These are phyloP conservation scores for Drosophila fulvimacula DNA, from an alignment of 2,888 invertebrate genomes.

Conservation along the genomic window DNA sequence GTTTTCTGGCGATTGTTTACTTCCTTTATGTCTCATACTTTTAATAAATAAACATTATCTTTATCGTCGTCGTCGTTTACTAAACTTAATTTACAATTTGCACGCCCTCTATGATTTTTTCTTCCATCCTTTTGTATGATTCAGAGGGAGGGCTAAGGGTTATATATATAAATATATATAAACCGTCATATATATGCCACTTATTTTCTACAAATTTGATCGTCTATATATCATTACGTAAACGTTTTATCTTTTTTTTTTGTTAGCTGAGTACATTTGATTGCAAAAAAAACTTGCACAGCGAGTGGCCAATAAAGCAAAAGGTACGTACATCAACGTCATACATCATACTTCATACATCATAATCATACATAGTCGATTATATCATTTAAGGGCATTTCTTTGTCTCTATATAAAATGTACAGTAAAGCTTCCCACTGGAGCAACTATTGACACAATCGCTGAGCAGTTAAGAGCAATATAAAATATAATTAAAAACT, in stretches of 20 bases:
- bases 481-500: constrained; percentile 27
- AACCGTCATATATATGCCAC: constrained; percentile 39
- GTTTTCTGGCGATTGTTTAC: constrained; percentile 40
- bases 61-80: constrained; percentile 47
- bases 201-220: constrained; percentile 73
- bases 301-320: constrained; percentile 49
- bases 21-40: constrained; percentile 18
- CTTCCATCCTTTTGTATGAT: constrained; percentile 19
- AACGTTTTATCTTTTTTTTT: constrained; percentile 22
- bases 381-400: constrained; percentile 37
- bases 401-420: constrained; percentile 53
- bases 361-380: background rate
- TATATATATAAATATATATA: constrained; percentile 26
- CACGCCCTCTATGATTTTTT: constrained; percentile 31
- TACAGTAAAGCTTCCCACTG: constrained; percentile 54
- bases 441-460: constrained; percentile 49
- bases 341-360: constrained; percentile 9
- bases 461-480: constrained; percentile 53
- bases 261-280: constrained; percentile 48
- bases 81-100: constrained; percentile 71
- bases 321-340: constrained; percentile 34
- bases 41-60: constrained; percentile 65
- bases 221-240: constrained; percentile 64
- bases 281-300: constrained; percentile 38
- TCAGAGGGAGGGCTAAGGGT: constrained; percentile 18